A percentile compares a stretch with the other conserved stretches of the same genome.
These are phyloP conservation scores for Entelurus aequoreus DNA, from an alignment of 2,113 vertebrate genomes.

Conservation along the genomic window DNA sequence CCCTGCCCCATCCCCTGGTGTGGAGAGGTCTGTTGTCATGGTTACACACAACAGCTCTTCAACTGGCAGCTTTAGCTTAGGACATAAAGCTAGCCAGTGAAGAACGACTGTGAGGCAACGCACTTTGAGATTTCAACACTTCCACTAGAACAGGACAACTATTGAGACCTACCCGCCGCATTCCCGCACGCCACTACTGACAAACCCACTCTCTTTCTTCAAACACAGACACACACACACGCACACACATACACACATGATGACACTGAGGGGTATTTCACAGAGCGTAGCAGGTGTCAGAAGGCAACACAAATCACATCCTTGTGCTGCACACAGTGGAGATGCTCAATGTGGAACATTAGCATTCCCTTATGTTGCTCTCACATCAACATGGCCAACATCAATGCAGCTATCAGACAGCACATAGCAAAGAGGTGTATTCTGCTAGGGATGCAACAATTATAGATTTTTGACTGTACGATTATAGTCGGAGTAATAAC, in stretches of 20 bases:
- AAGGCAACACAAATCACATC: constrained; percentile 57
- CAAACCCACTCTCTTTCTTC: background rate
- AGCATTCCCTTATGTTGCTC: constrained; percentile 55
- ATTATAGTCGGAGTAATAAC: too few species aligned
- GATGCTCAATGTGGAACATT: constrained; percentile 52
- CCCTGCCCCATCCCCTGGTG: constrained; percentile 14
- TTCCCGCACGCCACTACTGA: constrained; percentile 10
- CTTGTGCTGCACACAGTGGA: constrained; percentile 54
- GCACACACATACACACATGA: constrained; percentile 11
- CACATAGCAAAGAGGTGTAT: background rate
- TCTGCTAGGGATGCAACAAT: too few species aligned
- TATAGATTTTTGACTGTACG: too few species aligned
- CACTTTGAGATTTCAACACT: constrained; percentile 28
- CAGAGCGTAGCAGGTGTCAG: constrained; percentile 58
- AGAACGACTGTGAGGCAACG: constrained; percentile 83
- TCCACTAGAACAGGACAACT: constrained; percentile 40
- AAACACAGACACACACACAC: constrained; percentile 6
- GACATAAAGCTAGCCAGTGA: constrained; percentile 84
- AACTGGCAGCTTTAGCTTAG: constrained; percentile 80
- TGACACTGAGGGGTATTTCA: constrained; percentile 57
- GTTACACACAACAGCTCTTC: constrained; percentile 85
- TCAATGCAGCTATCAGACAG: constrained; percentile 18
- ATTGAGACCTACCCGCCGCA: constrained; percentile 22
- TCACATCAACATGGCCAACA: constrained; percentile 27
- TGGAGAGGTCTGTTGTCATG: constrained; percentile 65